These are phyloP conservation scores for Crossaster papposus DNA, from an alignment of 53 echinoderm and acorn worm genomes.

Conservation along the genomic window DNA sequence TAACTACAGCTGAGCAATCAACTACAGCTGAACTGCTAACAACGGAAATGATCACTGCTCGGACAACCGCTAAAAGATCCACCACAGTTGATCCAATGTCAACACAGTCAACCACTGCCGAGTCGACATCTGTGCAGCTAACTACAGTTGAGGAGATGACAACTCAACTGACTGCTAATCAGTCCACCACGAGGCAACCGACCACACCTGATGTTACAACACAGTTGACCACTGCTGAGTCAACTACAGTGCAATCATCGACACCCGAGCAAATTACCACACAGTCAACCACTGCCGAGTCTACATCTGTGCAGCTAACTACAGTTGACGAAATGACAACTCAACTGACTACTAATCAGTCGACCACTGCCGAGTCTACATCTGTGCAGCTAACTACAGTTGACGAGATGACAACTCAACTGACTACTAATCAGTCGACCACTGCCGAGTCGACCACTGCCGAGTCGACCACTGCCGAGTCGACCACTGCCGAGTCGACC, in stretches of 20 bases:
- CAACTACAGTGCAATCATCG: background rate
- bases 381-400: background rate
- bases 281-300: background rate
- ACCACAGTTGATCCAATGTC: background rate
- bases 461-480: background rate
- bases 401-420: background rate
- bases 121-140: background rate
- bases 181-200: background rate
- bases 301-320: background rate
- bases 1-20: background rate
- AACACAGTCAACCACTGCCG: background rate
- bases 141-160: background rate
- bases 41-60: background rate
- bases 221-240: background rate
- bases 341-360: background rate
- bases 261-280: background rate
- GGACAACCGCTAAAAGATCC: background rate
- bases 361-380: background rate
- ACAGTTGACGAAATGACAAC: background rate
- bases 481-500: background rate
- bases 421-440: background rate
- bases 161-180: background rate
- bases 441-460: background rate
- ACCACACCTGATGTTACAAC: background rate
- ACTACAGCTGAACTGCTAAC: background rate